phyloP scores from a whole-genome alignment of 2,113 vertebrate species.

The Hucho hucho region DNA sequence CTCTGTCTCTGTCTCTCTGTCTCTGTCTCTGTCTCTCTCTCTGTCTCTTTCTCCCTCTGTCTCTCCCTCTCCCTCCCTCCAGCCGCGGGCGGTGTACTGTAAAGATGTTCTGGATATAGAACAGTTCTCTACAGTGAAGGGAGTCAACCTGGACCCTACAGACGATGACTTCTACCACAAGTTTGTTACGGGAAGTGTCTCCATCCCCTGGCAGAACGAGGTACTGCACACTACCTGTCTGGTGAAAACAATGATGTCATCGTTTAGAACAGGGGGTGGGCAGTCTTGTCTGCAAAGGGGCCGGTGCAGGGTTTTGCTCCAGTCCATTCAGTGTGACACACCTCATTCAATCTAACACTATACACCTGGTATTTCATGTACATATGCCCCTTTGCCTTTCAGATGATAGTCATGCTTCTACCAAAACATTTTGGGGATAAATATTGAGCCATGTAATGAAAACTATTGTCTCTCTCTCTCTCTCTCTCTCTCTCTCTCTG shows the following conservation, averaged over 20 bases:
- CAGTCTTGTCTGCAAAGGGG: neutral
- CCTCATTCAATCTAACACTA: no score
- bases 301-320: no score
- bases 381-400: no score
- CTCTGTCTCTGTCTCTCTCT: neutral
- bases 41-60: neutral
- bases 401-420: no score
- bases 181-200: constrained; percentile 89
- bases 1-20: fast-evolving
- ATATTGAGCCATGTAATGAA: no score
- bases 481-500: no score
- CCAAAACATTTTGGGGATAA: no score
- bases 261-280: no score
- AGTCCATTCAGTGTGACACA: no score
- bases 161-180: constrained; percentile 87
- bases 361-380: no score
- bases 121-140: constrained; percentile 89
- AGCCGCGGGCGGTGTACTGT: constrained; percentile 89
- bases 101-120: constrained; percentile 89
- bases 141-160: constrained; percentile 84
- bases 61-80: neutral
- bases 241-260: no score
- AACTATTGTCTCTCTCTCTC: no score
- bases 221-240: constrained; percentile 60
- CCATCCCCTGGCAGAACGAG: constrained; percentile 96